Conservation (phyloP, 2,113 vertebrate species). For the Furnarius figulus region DNA sequence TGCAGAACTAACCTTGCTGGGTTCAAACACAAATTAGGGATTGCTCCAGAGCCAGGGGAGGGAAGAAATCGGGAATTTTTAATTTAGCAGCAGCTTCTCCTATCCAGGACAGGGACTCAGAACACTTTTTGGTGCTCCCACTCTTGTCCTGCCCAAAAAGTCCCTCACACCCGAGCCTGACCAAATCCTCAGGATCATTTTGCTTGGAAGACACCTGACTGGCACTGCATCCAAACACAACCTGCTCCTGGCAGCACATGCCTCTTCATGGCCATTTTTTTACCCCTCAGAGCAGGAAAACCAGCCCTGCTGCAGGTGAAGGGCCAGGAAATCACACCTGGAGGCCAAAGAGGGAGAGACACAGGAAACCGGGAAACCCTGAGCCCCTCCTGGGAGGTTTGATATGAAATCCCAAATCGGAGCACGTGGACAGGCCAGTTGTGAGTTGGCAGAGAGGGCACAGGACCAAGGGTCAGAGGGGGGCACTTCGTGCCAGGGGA, state of each 20-base stretch:
- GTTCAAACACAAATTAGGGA: not conserved
- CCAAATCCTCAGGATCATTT: accelerated
- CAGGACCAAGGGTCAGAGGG: not conserved
- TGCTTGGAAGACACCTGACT: accelerated
- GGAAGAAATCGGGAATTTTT: accelerated
- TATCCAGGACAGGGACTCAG: not conserved
- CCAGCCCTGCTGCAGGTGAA: not conserved
- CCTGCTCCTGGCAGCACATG: accelerated
- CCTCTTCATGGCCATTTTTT: accelerated
- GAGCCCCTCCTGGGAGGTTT: not conserved
- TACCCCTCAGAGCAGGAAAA: accelerated
- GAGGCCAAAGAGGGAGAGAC: not conserved
- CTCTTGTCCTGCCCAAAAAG: not conserved
- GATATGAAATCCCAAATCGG: accelerated
- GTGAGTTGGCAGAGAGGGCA: not conserved
- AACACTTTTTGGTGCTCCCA: accelerated
- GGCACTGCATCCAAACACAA: not conserved
- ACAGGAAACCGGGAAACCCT: accelerated
- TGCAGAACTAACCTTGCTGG: not conserved
- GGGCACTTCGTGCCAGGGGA: not conserved
- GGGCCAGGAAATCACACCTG: not conserved
- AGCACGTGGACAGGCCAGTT: accelerated
- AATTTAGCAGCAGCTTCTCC: not conserved
- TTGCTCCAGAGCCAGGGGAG: accelerated
- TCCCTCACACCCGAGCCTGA: not conserved